Evolutionary conservation across 2,797 vertebrate species (phyloP).

Genomic region (Denticeps clupeoides): DNA sequence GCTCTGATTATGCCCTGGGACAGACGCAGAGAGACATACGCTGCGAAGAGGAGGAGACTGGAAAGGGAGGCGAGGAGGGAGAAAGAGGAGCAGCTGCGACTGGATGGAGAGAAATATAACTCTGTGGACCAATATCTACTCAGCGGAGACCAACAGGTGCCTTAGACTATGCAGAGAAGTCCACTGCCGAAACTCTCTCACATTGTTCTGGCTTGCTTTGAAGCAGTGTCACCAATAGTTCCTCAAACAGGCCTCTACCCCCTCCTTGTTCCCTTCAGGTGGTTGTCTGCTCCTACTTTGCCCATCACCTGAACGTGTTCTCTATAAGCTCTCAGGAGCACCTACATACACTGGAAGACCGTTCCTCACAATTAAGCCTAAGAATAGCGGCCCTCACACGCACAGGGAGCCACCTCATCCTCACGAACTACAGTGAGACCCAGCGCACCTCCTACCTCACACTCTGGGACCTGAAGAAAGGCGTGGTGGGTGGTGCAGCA

Average conservation of each 20-base stretch:
- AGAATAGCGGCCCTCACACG: conserved; percentile 38
- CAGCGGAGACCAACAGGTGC: conserved; percentile 51
- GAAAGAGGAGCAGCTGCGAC: conserved; percentile 28
- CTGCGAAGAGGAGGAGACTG: conserved; percentile 35
- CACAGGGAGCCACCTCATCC: conserved; percentile 33
- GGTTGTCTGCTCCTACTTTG: conserved; percentile 45
- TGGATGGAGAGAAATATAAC: conserved; percentile 44
- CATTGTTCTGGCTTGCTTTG: background rate
- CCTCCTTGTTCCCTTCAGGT: conserved; percentile 22
- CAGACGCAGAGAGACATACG: conserved; percentile 44
- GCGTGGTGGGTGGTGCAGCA: conserved; percentile 22
- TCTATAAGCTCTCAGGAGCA: conserved; percentile 40
- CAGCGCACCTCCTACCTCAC: conserved; percentile 40
- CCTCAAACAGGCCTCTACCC: no score
- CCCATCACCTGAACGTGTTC: conserved; percentile 44
- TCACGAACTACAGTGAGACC: conserved; percentile 41
- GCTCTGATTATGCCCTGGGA: conserved; percentile 38
- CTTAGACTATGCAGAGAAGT: no score
- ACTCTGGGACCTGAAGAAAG: conserved; percentile 40
- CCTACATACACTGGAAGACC: conserved; percentile 40
- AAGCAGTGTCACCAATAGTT: no score
- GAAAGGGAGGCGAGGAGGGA: conserved; percentile 36
- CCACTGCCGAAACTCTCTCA: background rate
- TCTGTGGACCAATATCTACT: conserved; percentile 48
- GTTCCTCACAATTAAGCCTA: conserved; percentile 41